phyloP scores from a whole-genome alignment of 2,113 vertebrate genomes.

The Periophthalmodon schlosseri region DNA sequence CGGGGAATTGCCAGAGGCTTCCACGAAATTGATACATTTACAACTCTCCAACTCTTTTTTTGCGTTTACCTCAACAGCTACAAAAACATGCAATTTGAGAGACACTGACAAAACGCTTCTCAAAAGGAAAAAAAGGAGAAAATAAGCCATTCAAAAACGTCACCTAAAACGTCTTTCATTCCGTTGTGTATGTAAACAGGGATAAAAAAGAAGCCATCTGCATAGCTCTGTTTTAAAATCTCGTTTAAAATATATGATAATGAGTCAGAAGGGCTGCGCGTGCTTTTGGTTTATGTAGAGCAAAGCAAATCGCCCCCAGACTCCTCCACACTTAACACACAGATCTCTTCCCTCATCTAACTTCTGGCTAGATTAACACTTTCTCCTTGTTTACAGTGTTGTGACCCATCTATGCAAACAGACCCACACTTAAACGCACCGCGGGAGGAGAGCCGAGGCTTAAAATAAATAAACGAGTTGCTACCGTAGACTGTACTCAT shows the following conservation, averaged over 20 bases:
- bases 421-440: not conserved
- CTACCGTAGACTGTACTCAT: too few species aligned
- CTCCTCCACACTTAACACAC: slow-evolving; percentile 6
- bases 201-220: not conserved
- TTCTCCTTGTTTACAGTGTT: slow-evolving; percentile 2
- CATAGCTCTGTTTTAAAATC: slow-evolving; percentile 1
- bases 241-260: not conserved
- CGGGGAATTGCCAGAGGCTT: not conserved
- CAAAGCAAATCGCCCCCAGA: slow-evolving; percentile 21
- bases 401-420: not conserved
- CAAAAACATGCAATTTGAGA: not conserved
- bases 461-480: too few species aligned
- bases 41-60: not conserved
- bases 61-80: not conserved
- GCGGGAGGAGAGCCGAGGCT: slow-evolving; percentile 4
- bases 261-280: not conserved
- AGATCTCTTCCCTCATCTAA: slow-evolving; percentile 9
- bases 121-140: not conserved
- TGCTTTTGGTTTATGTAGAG: slow-evolving; percentile 7
- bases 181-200: not conserved
- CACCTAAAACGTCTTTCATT: not conserved
- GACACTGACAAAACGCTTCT: not conserved
- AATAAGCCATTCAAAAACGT: not conserved
- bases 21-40: not conserved
- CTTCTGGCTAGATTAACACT: not conserved